These are phyloP conservation scores for Neuroterus valhalla DNA, from an alignment of 1,140 invertebrate species.

Conservation along the genomic window DNA sequence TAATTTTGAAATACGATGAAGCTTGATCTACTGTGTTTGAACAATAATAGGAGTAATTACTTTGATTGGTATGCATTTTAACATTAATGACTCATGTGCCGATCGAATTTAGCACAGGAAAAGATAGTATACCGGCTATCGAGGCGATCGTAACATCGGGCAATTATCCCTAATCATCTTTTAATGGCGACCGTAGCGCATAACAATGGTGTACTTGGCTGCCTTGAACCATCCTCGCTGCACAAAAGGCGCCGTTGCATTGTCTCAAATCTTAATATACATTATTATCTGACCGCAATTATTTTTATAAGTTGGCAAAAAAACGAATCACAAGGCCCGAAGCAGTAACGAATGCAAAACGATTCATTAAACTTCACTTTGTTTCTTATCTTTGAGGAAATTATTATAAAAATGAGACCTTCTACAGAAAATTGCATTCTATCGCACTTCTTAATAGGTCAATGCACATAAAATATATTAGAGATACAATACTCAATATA, in stretches of 20 bases:
- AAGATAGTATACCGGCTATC: conserved; percentile 53
- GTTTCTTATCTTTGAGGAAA: no score
- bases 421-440: no score
- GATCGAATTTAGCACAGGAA: conserved; percentile 47
- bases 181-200: conserved; percentile 46
- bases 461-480: no score
- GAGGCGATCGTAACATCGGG: conserved; percentile 50
- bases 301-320: neutral
- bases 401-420: no score
- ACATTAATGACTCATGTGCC: conserved; percentile 27
- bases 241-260: neutral
- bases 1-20: conserved; percentile 12
- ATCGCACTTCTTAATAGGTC: no score
- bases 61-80: conserved; percentile 19
- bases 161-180: conserved; percentile 60
- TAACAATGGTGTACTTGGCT: neutral
- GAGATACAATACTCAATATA: neutral
- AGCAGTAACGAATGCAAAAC: neutral
- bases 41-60: conserved; percentile 22
- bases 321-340: neutral
- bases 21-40: neutral
- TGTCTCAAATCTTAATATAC: conserved; percentile 12
- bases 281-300: conserved; percentile 1
- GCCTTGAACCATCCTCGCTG: neutral
- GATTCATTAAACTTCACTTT: neutral